A percentile compares a stretch with the other conserved stretches of the same genome.
These are phyloP conservation scores for Bufo bufo DNA, from an alignment of 2,113 vertebrate species.

Conservation along the genomic window DNA sequence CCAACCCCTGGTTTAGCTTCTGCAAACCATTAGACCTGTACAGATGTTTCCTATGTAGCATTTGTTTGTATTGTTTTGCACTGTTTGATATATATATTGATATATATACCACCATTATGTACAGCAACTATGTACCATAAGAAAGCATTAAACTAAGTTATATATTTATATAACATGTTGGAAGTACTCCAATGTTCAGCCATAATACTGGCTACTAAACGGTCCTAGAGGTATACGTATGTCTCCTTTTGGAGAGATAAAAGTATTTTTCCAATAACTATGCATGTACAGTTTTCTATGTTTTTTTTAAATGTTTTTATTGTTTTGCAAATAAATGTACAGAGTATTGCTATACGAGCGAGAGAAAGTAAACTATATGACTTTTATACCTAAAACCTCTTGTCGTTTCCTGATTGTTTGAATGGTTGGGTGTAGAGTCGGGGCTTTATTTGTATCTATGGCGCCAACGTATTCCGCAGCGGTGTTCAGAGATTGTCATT, in stretches of 20 bases:
- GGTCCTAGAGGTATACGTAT: slow-evolving; percentile 52
- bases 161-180: slow-evolving; percentile 59
- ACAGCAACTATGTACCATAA: slow-evolving; percentile 47
- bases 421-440: background rate
- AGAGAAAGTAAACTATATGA: slow-evolving; percentile 56
- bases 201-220: slow-evolving; percentile 54
- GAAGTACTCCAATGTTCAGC: slow-evolving; percentile 56
- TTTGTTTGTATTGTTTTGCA: slow-evolving; percentile 50
- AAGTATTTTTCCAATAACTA: slow-evolving; percentile 52
- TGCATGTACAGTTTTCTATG: slow-evolving; percentile 54
- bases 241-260: slow-evolving; percentile 56
- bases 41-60: slow-evolving; percentile 45
- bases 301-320: background rate
- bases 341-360: slow-evolving; percentile 47
- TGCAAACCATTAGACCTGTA: slow-evolving; percentile 49
- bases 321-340: slow-evolving; percentile 52
- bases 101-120: slow-evolving; percentile 48
- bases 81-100: slow-evolving; percentile 35
- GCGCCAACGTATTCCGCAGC: too few relatives aligned
- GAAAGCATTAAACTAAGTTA: slow-evolving; percentile 45
- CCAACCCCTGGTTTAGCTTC: slow-evolving; percentile 27
- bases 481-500: background rate
- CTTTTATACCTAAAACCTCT: slow-evolving; percentile 41
- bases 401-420: slow-evolving; percentile 7
- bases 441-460: too few relatives aligned